Evolutionary conservation across 2,113 vertebrate genomes (phyloP), one percentile per base, ranked within the genome.

Genomic region (Hymenochirus boettgeri): DNA sequence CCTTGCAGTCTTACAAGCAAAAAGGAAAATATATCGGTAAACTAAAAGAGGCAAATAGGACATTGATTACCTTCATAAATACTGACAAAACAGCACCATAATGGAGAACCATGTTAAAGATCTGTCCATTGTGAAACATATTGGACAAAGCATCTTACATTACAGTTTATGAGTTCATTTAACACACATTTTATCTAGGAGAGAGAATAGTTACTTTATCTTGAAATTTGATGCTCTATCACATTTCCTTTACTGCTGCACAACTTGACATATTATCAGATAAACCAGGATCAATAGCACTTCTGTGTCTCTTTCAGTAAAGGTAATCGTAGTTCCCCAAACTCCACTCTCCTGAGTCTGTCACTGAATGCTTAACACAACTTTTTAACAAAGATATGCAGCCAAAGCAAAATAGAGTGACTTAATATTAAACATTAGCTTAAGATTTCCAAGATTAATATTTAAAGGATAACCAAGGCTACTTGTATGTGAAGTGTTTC

Each of bases 311-410:
- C 22, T 53, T 60, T 33, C 56, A 60, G 56, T 69, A 60, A 69
- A 69, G 37, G 23, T 69, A 60, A 69, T 53, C 59, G 55, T 53
- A 69, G 57, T 31, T 60, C 52, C 58, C 29, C 65, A 53, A 69
- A 33, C 24, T 39, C 19, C n/a, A 60, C 12, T 51, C 65, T 58
- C 47, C 29, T 31, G 65, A 60, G 56, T 26, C 47, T 39, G 24
- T 60, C 47, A 22, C 52, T 10, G 24, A 25, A 25, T 69, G 56
- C 42, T 53, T 69, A 45, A 60, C 46, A 67, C 55, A 67, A 48
- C 45, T 53, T 69, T 48, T 60, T 69, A 39, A 60, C 57, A 69
- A 69, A 60, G 65, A 69, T 69, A 39, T 59, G 47, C n/a, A n/a
- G n/a, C n/a, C n/a, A n/a, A n/a, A n/a, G n/a, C n/a, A n/a, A n/a